Evolutionary conservation across 2,797 vertebrate genomes (phyloP), one percentile per base, ranked within the genome.

Genomic region (Myripristis murdjan): DNA sequence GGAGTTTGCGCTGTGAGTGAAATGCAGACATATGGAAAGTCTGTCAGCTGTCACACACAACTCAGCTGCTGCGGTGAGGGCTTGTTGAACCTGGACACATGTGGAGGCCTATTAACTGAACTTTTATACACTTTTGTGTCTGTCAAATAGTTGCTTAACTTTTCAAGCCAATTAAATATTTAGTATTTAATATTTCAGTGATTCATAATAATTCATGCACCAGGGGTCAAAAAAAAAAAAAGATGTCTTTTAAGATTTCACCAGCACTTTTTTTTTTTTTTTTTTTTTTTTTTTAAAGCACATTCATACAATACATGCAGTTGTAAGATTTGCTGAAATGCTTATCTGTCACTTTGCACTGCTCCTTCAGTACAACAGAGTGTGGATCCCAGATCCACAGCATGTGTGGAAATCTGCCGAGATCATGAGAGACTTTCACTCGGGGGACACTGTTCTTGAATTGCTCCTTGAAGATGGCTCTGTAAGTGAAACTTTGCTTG

Each of bases 371-470:
- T 98, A 95, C 91, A 99, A 99, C 87, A 95, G 97, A 87, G 97
- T 99, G 37, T 99, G 98, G 98, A 96, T 99, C 61, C 96, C 97
- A 31, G 95, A 99, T 87, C 58, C 87, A 1, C 93, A 97, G 58
- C 92, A 97, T 80, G 97, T 99, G 28, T 99, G 98, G 98, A 96
- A 94, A 77, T 98, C 98, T 16, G 98, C 98, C 1, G 98, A 99
- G 88, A 97, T 99, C 33, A 88, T 81, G 2, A 94, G 77, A 80
- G 93, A 97, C 86, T 98, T 96, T 77, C 93, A 87, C 70, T 55
- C 75, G 18, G 97, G 95, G 35, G 95, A 97, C 54, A 47, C 0
- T 52, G 84, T 87, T 58, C 94, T 99, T 48, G 78, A 84, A 0
- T 66, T 99, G 44, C 92, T 92, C 4, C 91, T 99, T 55, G 98